Base-by-base conservation (phyloP, 2,113 vertebrate genomes). In the Isichthys henryi region DNA sequence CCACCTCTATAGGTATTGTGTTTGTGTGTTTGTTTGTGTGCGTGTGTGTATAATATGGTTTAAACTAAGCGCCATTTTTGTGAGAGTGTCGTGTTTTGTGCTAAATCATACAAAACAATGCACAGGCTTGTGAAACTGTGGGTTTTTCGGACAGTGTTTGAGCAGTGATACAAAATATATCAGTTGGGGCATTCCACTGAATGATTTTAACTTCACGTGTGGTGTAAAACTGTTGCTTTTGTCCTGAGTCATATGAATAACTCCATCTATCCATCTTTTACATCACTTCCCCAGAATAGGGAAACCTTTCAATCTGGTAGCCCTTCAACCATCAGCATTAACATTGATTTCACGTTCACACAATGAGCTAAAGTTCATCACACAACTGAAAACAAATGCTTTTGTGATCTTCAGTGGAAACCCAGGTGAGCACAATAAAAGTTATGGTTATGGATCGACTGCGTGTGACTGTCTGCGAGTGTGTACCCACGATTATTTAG, bases 51-150 rank as follows among this genome's bases (percentile, higher is more conserved):
- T 17, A 66, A 88, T 50, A 43, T 45, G 87, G 87, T 62, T 88
- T 62, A 88, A 62, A 88, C 43, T 39, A 53, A 21, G 87, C 77
- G 80, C 77, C 88, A 89, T 58, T 89, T 89, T 85, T 84, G 88
- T 82, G 88, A 89, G 88, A 82, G 88, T 89, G 88, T 49, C 43
- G 88, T 89, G 88, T 89, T 70, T 84, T 43, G 88, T 89, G 88
- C 88, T 89, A 35, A 58, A 85, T 84, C 77, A 46, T 84, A 46
- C 52, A 83, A 62, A 62, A 62, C 50, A 89, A 17, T 49, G 53
- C 77, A 21, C 58, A 58, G 88, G 88, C 88, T 89, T 58, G 88
- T 89, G 88, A 89, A 84, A 89, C 70, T 50, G 87, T 88, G 87
- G 87, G 87, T 56, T 58, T 88, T 21, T 58, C 27, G 19, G 39